phyloP scores from a whole-genome alignment of 2,888 invertebrate species.

The Galerucella nymphaeae region DNA sequence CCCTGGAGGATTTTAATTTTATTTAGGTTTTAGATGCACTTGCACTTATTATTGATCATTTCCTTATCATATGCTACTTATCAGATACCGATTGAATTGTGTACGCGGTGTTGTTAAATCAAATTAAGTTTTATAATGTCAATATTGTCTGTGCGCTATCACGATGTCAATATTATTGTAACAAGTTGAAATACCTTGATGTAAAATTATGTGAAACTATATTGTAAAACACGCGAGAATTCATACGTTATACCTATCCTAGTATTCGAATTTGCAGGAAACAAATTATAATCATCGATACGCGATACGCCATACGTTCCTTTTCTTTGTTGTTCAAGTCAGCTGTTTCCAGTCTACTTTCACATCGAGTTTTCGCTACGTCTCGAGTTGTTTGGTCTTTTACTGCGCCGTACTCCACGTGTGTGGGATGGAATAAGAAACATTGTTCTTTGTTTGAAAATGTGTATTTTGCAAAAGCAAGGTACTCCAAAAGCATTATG shows the following conservation, averaged over 20 bases:
- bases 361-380: constrained; percentile 52
- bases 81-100: background rate
- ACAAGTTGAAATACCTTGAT: constrained; percentile 3
- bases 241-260: background rate
- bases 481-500: constrained; percentile 29
- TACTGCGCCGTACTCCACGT: constrained; percentile 43
- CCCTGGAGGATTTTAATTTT: constrained; percentile 41
- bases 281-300: constrained; percentile 39
- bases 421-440: constrained; percentile 38
- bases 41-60: constrained; percentile 18
- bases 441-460: constrained; percentile 42
- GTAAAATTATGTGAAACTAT: background rate
- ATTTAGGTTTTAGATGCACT: constrained; percentile 27
- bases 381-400: constrained; percentile 37
- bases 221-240: background rate
- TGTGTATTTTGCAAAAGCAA: constrained; percentile 31
- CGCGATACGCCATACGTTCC: constrained; percentile 35
- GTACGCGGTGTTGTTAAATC: constrained; percentile 16
- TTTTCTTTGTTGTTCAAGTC: constrained; percentile 64
- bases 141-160: constrained; percentile 11
- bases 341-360: constrained; percentile 60
- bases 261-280: background rate
- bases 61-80: background rate
- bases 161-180: constrained; percentile 27
- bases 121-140: constrained; percentile 18